phyloP scores from a whole-genome alignment of 1,140 invertebrate species.

The Dryas iulia region DNA sequence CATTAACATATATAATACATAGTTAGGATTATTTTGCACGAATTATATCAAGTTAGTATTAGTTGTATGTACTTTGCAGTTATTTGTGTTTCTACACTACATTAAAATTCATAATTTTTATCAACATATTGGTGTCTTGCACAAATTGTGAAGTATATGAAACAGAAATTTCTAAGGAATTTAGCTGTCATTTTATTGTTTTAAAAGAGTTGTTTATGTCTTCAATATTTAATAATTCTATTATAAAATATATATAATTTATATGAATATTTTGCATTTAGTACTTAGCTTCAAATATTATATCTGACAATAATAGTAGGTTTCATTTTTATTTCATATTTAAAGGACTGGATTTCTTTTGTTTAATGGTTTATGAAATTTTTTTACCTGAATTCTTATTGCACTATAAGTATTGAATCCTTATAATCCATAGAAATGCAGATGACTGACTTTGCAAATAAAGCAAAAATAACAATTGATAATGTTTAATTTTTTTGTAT shows the following conservation, averaged over 20 bases:
- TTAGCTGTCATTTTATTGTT: too few relatives aligned
- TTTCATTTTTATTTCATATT: constrained; percentile 11
- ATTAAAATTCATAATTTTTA: neutral
- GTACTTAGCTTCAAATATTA: neutral
- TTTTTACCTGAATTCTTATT: neutral
- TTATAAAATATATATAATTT: neutral
- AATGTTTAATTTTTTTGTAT: neutral
- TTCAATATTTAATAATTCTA: neutral
- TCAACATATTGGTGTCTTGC: neutral
- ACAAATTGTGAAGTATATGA: neutral
- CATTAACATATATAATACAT: neutral
- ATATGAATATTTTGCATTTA: neutral
- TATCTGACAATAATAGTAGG: constrained; percentile 10
- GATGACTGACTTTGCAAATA: neutral
- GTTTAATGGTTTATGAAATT: neutral
- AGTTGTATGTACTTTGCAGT: neutral
- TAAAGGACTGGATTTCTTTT: neutral
- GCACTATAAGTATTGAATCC: neutral
- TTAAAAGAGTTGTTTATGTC: neutral
- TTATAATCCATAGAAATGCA: neutral
- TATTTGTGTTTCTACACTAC: neutral
- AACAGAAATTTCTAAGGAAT: neutral
- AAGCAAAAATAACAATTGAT: too few relatives aligned
- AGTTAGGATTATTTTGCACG: neutral
- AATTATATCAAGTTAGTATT: neutral